Evolutionary conservation across 37 sponge, comb jelly and placozoan species (phyloP).

Genomic region (Diacarnus erythraeanus): DNA sequence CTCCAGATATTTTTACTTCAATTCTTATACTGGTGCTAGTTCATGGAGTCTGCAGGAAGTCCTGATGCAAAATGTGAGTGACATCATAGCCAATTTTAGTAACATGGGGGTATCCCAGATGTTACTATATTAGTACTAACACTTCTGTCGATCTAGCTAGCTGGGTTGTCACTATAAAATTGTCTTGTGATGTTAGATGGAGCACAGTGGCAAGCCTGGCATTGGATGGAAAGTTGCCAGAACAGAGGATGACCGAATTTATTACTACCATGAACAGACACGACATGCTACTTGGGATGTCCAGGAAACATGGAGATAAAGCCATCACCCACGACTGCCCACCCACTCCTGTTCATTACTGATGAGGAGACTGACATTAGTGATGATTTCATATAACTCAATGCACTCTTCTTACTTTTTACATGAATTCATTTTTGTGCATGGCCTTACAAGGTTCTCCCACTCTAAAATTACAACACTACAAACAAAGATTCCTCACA

Average conservation of each 20-base stretch:
- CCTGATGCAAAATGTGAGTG: constrained; percentile 14
- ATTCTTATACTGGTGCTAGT: constrained; percentile 35
- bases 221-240: constrained; percentile 49
- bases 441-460: no score
- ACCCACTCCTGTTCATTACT: no score
- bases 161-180: no score
- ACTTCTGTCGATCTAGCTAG: background rate
- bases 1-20: constrained; percentile 42
- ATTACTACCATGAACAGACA: constrained; percentile 58
- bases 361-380: no score
- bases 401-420: no score
- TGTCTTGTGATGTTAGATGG: background rate
- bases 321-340: no score
- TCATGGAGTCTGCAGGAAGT: constrained; percentile 51
- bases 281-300: constrained; percentile 65
- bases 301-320: constrained; percentile 44
- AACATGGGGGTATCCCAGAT: background rate
- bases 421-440: no score
- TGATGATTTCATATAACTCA: no score
- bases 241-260: constrained; percentile 47
- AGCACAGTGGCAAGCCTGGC: constrained; percentile 28
- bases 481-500: no score
- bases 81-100: background rate
- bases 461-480: no score
- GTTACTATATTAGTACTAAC: background rate